Conservation (phyloP, 2,797 vertebrate genomes). For the Lutra lutra region DNA sequence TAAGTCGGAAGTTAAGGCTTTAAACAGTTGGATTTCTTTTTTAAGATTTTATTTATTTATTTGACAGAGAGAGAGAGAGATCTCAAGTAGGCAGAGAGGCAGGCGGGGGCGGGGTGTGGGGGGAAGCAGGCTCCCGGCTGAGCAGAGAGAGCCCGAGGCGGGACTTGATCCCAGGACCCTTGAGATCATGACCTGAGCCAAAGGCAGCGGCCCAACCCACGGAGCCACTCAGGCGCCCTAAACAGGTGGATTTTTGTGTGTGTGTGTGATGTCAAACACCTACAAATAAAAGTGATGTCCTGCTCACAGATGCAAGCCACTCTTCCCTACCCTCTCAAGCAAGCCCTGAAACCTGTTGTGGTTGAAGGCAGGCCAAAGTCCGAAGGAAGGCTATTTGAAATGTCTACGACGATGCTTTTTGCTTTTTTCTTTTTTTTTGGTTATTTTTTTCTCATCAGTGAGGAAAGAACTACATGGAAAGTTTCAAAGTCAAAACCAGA, state of each 20-base stretch:
- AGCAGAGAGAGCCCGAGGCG: too few relatives aligned
- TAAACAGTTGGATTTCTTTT: not conserved
- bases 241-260: not conserved
- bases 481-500: conserved; percentile 66
- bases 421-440: not conserved
- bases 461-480: conserved; percentile 58
- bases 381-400: conserved; percentile 48
- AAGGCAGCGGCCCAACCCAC: too few relatives aligned
- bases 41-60: too few relatives aligned
- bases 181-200: too few relatives aligned
- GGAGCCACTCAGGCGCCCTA: too few relatives aligned
- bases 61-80: too few relatives aligned
- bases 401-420: conserved; percentile 13
- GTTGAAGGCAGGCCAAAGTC: not conserved
- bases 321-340: not conserved
- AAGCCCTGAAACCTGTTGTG: conserved; percentile 35
- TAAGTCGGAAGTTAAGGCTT: conserved; percentile 23
- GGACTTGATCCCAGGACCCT: too few relatives aligned
- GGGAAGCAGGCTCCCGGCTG: too few relatives aligned
- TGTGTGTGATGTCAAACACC: not conserved
- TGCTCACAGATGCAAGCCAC: not conserved
- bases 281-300: conserved; percentile 1
- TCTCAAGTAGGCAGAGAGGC: too few relatives aligned
- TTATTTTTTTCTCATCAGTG: not conserved
- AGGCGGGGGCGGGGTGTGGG: too few relatives aligned